phyloP scores from a whole-genome alignment of 1,140 invertebrate genomes.

The Euglossa dilemma region DNA sequence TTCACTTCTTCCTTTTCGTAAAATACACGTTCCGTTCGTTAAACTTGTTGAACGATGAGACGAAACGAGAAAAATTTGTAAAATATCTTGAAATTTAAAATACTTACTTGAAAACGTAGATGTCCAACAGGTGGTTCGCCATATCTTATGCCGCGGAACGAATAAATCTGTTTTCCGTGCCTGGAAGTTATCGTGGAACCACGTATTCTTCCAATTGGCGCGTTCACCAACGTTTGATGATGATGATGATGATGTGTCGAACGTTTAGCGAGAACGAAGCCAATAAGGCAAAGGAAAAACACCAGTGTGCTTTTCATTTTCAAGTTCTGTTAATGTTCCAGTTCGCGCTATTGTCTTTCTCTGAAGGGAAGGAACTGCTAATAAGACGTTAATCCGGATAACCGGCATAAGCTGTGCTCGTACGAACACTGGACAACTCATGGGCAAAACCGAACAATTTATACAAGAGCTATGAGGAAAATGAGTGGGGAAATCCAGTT shows the following conservation, averaged over 20 bases:
- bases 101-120: constrained; percentile 83
- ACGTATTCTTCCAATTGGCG: constrained; percentile 76
- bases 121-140: constrained; percentile 85
- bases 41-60: not conserved
- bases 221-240: not conserved
- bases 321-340: not conserved
- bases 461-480: constrained; percentile 22
- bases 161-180: constrained; percentile 83
- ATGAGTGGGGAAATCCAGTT: constrained; percentile 31
- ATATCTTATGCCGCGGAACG: constrained; percentile 86
- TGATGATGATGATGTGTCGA: not conserved
- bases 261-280: not conserved
- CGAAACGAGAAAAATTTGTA: not conserved
- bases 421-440: not conserved
- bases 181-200: constrained; percentile 76
- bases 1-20: too few species aligned
- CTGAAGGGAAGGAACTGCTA: not conserved
- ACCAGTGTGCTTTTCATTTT: constrained; percentile 9
- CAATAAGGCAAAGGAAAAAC: not conserved
- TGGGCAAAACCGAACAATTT: constrained; percentile 7
- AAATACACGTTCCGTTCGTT: too few species aligned
- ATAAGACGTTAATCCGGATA: not conserved
- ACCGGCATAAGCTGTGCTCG: not conserved
- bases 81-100: not conserved
- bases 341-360: too few species aligned